Conservation (phyloP, 2,888 invertebrate genomes). For the Volucella inanis region DNA sequence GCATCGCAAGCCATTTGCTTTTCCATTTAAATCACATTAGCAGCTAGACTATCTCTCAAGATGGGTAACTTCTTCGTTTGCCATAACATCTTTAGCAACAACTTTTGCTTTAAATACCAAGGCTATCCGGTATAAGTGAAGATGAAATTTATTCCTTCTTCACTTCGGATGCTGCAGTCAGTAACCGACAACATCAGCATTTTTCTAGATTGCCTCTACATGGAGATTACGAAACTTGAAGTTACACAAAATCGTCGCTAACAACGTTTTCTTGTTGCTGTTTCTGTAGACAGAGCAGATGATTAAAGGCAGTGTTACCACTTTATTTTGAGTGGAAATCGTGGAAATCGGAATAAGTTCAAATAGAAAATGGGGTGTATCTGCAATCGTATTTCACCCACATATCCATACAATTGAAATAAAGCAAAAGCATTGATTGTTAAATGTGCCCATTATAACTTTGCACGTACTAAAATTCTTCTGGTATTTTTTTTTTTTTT, state of each 20-base stretch:
- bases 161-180: slow-evolving; percentile 31
- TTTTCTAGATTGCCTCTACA: slow-evolving; percentile 58
- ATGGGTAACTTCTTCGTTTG: slow-evolving; percentile 26
- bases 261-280: slow-evolving; percentile 1
- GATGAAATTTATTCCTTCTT: slow-evolving; percentile 56
- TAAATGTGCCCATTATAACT: too few species aligned
- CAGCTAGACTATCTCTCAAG: slow-evolving; percentile 43
- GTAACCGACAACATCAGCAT: slow-evolving; percentile 24
- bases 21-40: slow-evolving; percentile 60
- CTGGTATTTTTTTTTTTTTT: too few species aligned
- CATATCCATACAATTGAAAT: too few species aligned
- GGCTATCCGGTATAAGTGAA: slow-evolving; percentile 51
- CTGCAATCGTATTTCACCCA: too few species aligned
- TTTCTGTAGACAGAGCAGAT: slow-evolving; percentile 41
- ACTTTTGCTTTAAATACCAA: slow-evolving; percentile 69
- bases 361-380: too few species aligned
- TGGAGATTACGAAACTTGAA: slow-evolving; percentile 61
- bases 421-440: too few species aligned
- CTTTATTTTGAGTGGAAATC: too few species aligned
- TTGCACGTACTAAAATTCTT: too few species aligned
- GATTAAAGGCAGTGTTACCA: slow-evolving; percentile 12
- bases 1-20: slow-evolving; percentile 46
- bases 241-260: slow-evolving; percentile 45
- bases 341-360: too few species aligned
- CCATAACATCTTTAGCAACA: slow-evolving; percentile 22